These are phyloP conservation scores for Papilio polyxenes DNA, from an alignment of 1,140 invertebrate species.

Conservation along the genomic window DNA sequence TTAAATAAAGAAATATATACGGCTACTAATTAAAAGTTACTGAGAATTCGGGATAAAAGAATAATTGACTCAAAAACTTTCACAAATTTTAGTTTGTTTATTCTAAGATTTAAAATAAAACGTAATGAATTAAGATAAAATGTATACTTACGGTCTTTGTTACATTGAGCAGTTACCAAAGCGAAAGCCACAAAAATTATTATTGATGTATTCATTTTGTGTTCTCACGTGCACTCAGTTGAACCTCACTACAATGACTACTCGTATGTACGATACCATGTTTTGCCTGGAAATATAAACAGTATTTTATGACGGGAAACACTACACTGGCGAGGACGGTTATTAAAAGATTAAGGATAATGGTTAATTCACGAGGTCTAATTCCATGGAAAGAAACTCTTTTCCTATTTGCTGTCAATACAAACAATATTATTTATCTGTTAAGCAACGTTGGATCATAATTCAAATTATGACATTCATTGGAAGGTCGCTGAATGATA, in stretches of 20 bases:
- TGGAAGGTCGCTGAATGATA: too few relatives aligned
- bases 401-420: not conserved
- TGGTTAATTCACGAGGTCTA: not conserved
- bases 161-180: not conserved
- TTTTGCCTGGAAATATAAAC: not conserved
- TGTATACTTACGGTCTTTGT: not conserved
- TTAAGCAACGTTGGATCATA: too few relatives aligned
- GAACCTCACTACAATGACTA: conserved; percentile 3
- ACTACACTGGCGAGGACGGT: not conserved
- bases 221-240: not conserved
- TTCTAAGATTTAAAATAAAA: too few relatives aligned
- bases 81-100: not conserved
- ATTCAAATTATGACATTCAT: too few relatives aligned
- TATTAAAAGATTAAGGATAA: not conserved
- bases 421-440: too few relatives aligned
- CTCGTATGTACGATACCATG: not conserved
- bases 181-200: not conserved
- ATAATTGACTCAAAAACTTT: too few relatives aligned
- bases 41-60: too few relatives aligned
- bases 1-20: too few relatives aligned
- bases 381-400: not conserved
- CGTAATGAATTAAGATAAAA: not conserved
- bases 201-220: not conserved
- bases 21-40: too few relatives aligned
- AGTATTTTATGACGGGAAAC: conserved; percentile 3